A percentile compares a stretch with the other conserved stretches of the same genome.
phyloP scores from a whole-genome alignment of 2,888 invertebrate species.

The Cenopis cana region DNA sequence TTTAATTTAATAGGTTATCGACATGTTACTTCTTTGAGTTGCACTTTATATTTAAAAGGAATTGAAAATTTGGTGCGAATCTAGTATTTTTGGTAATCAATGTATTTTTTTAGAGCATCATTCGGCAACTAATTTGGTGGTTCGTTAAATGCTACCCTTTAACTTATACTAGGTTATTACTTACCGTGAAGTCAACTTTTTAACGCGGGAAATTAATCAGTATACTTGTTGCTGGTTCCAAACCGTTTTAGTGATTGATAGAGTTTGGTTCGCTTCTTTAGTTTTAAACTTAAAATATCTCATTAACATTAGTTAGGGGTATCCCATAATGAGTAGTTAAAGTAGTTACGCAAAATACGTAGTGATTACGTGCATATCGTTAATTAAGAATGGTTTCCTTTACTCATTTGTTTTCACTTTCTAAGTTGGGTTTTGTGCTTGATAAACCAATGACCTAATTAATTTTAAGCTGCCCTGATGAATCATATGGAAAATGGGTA shows the following conservation, averaged over 20 bases:
- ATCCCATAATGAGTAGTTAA: slow-evolving; percentile 10
- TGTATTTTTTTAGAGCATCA: too few relatives aligned
- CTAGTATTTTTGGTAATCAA: too few relatives aligned
- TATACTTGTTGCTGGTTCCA: neutral
- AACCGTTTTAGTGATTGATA: slow-evolving; percentile 16
- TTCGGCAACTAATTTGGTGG: too few relatives aligned
- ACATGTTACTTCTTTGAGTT: too few relatives aligned
- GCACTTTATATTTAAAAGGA: too few relatives aligned
- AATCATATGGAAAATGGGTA: too few relatives aligned
- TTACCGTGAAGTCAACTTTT: slow-evolving; percentile 12
- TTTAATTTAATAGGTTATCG: too few relatives aligned
- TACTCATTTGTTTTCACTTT: neutral
- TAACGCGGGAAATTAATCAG: neutral
- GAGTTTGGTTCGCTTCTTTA: neutral
- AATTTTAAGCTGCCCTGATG: too few relatives aligned
- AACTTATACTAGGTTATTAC: neutral
- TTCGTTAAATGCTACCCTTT: too few relatives aligned
- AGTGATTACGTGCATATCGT: slow-evolving; percentile 9
- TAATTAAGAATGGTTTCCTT: slow-evolving; percentile 11
- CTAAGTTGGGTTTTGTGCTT: too few relatives aligned
- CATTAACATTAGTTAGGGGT: slow-evolving; percentile 24
- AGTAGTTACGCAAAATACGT: slow-evolving; percentile 3
- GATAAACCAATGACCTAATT: too few relatives aligned
- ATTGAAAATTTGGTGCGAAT: too few relatives aligned
- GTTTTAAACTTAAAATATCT: slow-evolving; percentile 26